phyloP scores from a whole-genome alignment of 1,140 invertebrate species.

The Panagrolaimus sp. region DNA sequence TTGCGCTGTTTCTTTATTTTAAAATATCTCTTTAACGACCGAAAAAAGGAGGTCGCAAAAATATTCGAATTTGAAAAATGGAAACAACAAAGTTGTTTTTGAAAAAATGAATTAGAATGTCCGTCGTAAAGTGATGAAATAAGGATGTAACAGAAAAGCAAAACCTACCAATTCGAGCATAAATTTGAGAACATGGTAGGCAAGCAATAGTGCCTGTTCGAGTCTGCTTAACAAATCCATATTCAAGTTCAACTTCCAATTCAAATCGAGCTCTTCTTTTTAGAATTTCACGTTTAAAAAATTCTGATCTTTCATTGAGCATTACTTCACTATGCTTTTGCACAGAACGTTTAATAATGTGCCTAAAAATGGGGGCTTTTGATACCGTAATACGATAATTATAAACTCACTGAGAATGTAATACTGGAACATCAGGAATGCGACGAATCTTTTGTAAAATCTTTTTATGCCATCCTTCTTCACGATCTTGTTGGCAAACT shows the following conservation, averaged over 20 bases:
- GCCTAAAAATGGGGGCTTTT: background rate
- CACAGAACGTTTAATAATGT: background rate
- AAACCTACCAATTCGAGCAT: background rate
- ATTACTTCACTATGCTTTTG: slow-evolving; percentile 12
- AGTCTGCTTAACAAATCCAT: slow-evolving; percentile 10
- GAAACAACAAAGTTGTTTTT: too few relatives aligned
- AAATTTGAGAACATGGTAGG: background rate
- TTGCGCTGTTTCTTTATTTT: too few relatives aligned
- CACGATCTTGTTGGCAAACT: background rate
- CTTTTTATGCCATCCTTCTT: slow-evolving; percentile 8
- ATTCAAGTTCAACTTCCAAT: background rate
- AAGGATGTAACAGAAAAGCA: background rate
- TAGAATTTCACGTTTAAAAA: background rate
- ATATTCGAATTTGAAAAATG: too few relatives aligned
- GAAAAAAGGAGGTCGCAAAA: too few relatives aligned
- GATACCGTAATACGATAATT: background rate
- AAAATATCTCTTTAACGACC: too few relatives aligned
- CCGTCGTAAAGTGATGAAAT: background rate
- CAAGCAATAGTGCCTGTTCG: background rate
- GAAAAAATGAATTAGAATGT: too few relatives aligned
- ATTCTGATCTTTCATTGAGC: background rate
- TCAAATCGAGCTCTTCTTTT: slow-evolving; percentile 4
- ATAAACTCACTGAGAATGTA: slow-evolving; percentile 13
- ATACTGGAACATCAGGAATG: background rate
- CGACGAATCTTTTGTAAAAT: background rate